Evolutionary conservation across 53 echinoderm and acorn worm species (phyloP).

Genomic region (Apostichopus leukothele): DNA sequence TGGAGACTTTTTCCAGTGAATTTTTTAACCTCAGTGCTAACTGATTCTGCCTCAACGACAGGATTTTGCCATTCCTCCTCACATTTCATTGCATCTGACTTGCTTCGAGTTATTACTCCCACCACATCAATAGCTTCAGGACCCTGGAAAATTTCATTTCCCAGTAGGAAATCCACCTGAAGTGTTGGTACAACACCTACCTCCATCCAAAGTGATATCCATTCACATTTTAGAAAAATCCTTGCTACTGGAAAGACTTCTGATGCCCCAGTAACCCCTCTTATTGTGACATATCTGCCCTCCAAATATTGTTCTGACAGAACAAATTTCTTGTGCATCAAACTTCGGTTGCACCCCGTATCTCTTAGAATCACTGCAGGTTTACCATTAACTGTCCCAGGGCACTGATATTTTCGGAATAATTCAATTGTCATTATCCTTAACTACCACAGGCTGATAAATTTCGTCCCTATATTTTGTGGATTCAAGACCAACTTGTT

Average conservation of each 20-base stretch:
- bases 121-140: not conserved
- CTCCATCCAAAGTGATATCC: not conserved
- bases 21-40: too few species aligned
- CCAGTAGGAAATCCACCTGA: slow-evolving; percentile 1
- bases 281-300: slow-evolving; percentile 12
- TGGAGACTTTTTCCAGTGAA: not conserved
- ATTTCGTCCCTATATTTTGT: not conserved
- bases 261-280: slow-evolving; percentile 20
- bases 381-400: not conserved
- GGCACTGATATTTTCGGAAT: not conserved
- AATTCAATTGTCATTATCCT: not conserved
- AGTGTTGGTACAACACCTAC: slow-evolving; percentile 7
- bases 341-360: slow-evolving; percentile 24
- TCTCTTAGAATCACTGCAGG: not conserved
- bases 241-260: not conserved
- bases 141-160: slow-evolving; percentile 11
- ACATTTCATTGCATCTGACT: not conserved
- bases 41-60: not conserved
- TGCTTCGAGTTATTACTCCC: slow-evolving; percentile 14
- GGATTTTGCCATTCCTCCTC: not conserved
- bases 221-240: not conserved
- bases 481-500: too few species aligned
- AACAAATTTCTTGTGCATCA: slow-evolving; percentile 21
- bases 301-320: not conserved
- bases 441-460: not conserved